A percentile compares a stretch with the other conserved stretches of the same genome.
Conservation (phyloP, 2,888 invertebrate species). For the Lepidocyrtinus sp. region DNA sequence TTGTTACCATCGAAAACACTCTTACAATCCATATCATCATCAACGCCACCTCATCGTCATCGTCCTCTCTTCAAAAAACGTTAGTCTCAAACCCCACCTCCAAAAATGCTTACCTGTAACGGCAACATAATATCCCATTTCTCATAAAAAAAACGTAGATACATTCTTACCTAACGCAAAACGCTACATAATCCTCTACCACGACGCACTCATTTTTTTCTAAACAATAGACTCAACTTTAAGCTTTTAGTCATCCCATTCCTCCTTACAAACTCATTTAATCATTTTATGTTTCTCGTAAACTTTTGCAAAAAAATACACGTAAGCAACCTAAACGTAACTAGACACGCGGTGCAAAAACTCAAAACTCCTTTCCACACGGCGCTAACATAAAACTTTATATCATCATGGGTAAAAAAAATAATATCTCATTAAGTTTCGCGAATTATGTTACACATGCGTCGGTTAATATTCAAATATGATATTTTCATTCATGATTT, state of each 20-base stretch:
- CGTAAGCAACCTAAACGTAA: too few species aligned
- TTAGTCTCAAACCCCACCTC: background rate
- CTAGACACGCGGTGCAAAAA: background rate
- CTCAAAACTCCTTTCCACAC: too few species aligned
- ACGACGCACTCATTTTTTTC: background rate
- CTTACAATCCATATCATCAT: conserved; percentile 11
- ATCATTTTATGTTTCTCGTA: too few species aligned
- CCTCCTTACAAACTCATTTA: too few species aligned
- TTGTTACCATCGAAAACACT: conserved; percentile 51
- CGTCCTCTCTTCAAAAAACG: conserved; percentile 22
- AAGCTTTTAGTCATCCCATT: too few species aligned
- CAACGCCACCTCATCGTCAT: conserved; percentile 1
- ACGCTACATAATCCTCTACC: background rate
- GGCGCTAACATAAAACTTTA: background rate
- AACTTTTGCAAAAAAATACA: too few species aligned
- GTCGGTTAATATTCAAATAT: background rate
- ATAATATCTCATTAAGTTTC: background rate
- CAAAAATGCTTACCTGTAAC: background rate
- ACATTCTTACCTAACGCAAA: background rate
- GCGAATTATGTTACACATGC: background rate
- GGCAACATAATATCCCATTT: background rate
- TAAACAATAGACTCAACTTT: background rate
- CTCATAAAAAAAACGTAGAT: background rate
- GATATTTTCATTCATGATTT: background rate
- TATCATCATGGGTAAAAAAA: too few species aligned